Evolutionary conservation across 2,113 vertebrate species (phyloP).

Genomic region (Pseudorasbora parva): DNA sequence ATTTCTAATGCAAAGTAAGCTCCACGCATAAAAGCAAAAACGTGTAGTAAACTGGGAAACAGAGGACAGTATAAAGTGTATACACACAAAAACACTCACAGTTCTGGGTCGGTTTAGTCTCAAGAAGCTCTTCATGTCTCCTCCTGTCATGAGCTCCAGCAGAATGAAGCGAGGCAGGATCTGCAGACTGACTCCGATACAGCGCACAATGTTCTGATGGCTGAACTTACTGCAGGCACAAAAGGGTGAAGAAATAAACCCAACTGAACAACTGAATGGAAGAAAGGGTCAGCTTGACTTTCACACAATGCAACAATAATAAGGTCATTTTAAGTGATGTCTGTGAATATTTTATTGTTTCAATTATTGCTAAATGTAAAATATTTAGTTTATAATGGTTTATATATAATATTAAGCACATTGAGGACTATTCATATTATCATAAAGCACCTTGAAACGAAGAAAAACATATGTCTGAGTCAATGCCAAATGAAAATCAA

Average conservation of each 20-base stretch:
- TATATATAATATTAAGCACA: background rate
- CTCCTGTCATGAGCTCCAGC: conserved; percentile 92
- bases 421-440: background rate
- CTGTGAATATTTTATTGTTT: background rate
- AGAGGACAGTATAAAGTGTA: background rate
- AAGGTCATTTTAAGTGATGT: background rate
- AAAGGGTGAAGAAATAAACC: conserved; percentile 34
- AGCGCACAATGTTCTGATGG: conserved; percentile 88
- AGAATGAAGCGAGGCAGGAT: conserved; percentile 88
- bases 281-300: background rate
- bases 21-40: background rate
- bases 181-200: conserved; percentile 87
- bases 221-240: conserved; percentile 83
- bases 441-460: background rate
- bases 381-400: background rate
- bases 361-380: background rate
- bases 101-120: conserved; percentile 83
- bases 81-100: conserved; percentile 70
- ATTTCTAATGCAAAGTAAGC: background rate
- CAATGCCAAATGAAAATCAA: background rate
- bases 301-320: background rate
- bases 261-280: background rate
- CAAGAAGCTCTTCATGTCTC: conserved; percentile 93
- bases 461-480: background rate
- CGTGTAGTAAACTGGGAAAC: background rate